Evolutionary conservation across 2,888 invertebrate species (phyloP), one percentile per base, ranked within the genome.

Genomic region (Hirtodrosophila alboralis): DNA sequence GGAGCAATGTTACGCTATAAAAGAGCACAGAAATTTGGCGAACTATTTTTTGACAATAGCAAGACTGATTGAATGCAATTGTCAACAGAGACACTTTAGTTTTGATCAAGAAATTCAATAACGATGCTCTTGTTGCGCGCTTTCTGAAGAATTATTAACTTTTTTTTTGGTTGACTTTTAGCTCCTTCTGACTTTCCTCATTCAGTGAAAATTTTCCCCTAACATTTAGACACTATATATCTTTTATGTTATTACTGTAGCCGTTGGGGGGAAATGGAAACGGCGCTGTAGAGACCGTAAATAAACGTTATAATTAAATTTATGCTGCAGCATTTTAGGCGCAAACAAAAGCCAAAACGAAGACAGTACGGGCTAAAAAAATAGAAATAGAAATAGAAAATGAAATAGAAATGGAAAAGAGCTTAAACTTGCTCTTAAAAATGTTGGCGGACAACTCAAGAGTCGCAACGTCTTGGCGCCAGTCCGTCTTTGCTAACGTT

Each of bases 231-330:
- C 27, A 44, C 31, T 31, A 23, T 30, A 12, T 34, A n/a, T 34
- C 21, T 34, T 13, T 27, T 44, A 36, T 45, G 37, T 45, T 38
- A 26, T 23, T 31, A 14, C 16, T 45, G 36, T 33, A 28, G 14
- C 34, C 3, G 27, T 12, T 12, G 33, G 26, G 14, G 9, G 10
- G 18, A n/a, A 34, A 28, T 33, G 14, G 23, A 49, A 58, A 18
- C 33, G 33, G 14, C 14, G 10, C 21, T 28, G 28, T 16, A 54
- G 28, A 51, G 44, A 45, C 14, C 56, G 58, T 61, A 63, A 64
- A 59, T 59, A 74, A 75, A 75, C 54, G 57, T 57, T 64, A 58
- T 75, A 68, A 75, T 68, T 74, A 74, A 75, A 67, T 75, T 75
- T 58, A 36, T 57, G 51, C 48, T 54, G 54, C 68, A 71, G 44